Conservation (phyloP, 2,888 invertebrate genomes). For the Ectobius pallidus region DNA sequence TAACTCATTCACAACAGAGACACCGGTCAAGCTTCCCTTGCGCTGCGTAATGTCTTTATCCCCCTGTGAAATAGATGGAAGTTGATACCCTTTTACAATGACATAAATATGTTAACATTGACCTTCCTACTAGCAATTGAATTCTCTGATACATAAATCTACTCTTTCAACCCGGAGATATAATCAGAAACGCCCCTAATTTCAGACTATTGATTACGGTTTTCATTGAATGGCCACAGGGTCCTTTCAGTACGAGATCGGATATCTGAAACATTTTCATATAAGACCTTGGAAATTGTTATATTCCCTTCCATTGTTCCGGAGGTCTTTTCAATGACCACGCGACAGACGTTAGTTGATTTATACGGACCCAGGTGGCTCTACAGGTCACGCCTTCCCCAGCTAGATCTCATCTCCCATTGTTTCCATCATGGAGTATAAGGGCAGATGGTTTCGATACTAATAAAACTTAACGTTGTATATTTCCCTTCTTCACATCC, state of each 20-base stretch:
- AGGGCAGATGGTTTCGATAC: slow-evolving; percentile 23
- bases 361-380: slow-evolving; percentile 22
- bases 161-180: background rate
- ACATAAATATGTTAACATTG: too few relatives aligned
- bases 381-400: slow-evolving; percentile 21
- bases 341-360: background rate
- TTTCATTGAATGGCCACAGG: background rate
- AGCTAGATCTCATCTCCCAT: slow-evolving; percentile 11
- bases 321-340: background rate
- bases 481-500: background rate
- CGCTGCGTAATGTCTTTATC: too few relatives aligned
- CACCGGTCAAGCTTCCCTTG: too few relatives aligned
- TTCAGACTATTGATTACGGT: background rate
- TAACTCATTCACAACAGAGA: too few relatives aligned
- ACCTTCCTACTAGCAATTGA: background rate
- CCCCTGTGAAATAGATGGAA: too few relatives aligned
- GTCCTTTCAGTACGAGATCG: background rate
- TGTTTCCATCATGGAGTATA: slow-evolving; percentile 22
- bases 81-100: too few relatives aligned
- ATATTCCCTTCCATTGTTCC: background rate
- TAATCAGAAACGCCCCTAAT: slow-evolving; percentile 6
- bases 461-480: background rate
- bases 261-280: background rate
- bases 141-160: background rate
- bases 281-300: background rate